Base-by-base conservation (phyloP, 2,113 vertebrate species). In the Ceratotherium simum region DNA sequence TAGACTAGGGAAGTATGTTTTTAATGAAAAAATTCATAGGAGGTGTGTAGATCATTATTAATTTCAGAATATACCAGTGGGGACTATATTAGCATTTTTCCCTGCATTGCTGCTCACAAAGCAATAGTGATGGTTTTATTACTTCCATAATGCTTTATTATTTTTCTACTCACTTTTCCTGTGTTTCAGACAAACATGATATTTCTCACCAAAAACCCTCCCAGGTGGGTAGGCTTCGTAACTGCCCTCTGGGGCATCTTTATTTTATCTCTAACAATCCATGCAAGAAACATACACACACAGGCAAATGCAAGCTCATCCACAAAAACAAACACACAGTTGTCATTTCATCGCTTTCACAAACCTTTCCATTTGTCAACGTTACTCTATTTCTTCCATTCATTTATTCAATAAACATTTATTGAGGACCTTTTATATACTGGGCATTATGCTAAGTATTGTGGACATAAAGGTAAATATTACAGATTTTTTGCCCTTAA, bases 21-120 rank as follows among this genome's bases (percentile, higher is more conserved):
- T 98, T 95, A 98, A 97, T 98, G 95, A 96, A 97, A 97, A 75
- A 95, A 91, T 96, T 97, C 87, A 69, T 93, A 92, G 72, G 91
- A 70, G 60, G 54, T 94, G 93, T 98, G 97, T 98, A 76, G 39
- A 87, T 95, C 36, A 39, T 79, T 97, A 96, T 96, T 82, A 70
- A 84, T 48, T 97, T 98, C 84, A 95, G 89, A 98, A 96, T 92
- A 86, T 91, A 91, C 0, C 36, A 93, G 36, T 90, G 54, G 51
- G 69, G 90, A n/a, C 65, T 67, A 95, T 91, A 96, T 90, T 91
- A 96, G 73, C 97, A 97, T 98, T 97, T 97, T 92, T 79, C 65
- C 25, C 64, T 95, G 73, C 23, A 42, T 25, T 79, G 36, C 33
- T 62, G 11, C 58, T 73, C 23, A 48, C 36, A 85, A 46, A 86